A percentile compares a stretch with the other conserved stretches of the same genome.
Evolutionary conservation across 2,113 vertebrate species (phyloP).

Genomic region (Corythornis vintsioides): DNA sequence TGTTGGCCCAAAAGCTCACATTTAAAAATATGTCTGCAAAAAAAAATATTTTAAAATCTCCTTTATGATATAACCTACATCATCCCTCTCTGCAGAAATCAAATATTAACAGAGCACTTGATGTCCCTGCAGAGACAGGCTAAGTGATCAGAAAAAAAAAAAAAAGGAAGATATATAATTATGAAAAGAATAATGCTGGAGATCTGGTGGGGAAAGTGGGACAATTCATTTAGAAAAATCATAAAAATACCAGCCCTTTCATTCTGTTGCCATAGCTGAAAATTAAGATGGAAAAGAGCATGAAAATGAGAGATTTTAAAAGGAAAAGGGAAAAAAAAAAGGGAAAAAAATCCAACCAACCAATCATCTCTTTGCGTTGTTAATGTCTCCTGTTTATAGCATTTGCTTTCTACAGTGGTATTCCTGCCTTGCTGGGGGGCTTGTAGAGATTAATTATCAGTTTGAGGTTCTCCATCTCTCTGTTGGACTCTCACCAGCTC

Average conservation of each 20-base stretch:
- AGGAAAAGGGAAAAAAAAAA: neutral
- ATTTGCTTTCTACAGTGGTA: neutral
- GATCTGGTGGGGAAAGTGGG: neutral
- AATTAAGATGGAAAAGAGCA: neutral
- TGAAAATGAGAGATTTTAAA: neutral
- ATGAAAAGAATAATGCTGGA: neutral
- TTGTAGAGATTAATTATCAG: neutral
- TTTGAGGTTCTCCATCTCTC: neutral
- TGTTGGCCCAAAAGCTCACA: slow-evolving; percentile 43
- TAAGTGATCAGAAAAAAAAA: neutral
- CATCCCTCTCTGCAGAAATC: neutral
- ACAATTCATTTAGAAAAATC: neutral
- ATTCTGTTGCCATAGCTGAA: neutral
- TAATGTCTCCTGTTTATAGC: neutral
- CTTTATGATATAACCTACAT: neutral
- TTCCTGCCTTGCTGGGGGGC: neutral
- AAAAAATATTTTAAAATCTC: neutral
- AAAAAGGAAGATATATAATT: no score
- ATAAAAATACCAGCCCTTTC: neutral
- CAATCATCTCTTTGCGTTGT: neutral
- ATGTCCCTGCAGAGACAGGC: neutral
- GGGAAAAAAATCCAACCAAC: neutral
- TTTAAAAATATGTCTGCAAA: slow-evolving; percentile 1
- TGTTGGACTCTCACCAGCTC: neutral
- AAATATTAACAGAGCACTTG: slow-evolving; percentile 6